A percentile compares a stretch with the other conserved stretches of the same genome.
Conservation (phyloP, 2,797 vertebrate species). For the Enteromius afrohamiltoni region DNA sequence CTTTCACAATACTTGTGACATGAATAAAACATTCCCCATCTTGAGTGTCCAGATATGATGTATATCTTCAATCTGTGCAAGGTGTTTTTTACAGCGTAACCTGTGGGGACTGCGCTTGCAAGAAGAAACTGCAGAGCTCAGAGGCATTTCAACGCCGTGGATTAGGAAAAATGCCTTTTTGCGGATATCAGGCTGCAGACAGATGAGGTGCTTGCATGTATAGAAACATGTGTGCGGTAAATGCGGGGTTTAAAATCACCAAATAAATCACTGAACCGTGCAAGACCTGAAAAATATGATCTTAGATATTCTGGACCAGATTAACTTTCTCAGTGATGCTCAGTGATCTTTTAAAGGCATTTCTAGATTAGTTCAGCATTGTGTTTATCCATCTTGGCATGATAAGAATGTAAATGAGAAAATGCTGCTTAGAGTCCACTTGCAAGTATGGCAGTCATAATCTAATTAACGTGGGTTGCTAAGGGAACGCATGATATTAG, state of each 20-base stretch:
- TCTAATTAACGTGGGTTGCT: background rate
- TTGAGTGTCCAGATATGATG: conserved; percentile 25
- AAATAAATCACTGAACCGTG: background rate
- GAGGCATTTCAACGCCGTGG: background rate
- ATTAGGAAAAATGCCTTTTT: conserved; percentile 2
- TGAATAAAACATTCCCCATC: conserved; percentile 35
- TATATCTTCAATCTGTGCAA: conserved; percentile 25
- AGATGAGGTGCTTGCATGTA: background rate
- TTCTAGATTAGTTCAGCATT: conserved; percentile 11
- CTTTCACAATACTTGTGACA: conserved; percentile 19
- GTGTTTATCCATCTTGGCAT: conserved; percentile 3
- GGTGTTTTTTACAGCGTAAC: conserved; percentile 22
- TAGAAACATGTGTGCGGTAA: background rate
- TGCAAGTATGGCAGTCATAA: background rate
- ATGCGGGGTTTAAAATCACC: background rate
- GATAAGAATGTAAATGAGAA: conserved; percentile 20
- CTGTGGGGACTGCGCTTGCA: conserved; percentile 1
- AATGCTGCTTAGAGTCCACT: background rate
- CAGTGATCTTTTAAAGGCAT: conserved; percentile 9
- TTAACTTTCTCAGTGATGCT: conserved; percentile 2
- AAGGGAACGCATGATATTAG: background rate
- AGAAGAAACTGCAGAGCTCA: background rate
- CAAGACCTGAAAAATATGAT: background rate
- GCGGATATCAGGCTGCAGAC: background rate
- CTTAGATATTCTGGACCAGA: background rate